Evolutionary conservation across 2,113 vertebrate genomes (phyloP).

Genomic region (Otolemur garnettii): DNA sequence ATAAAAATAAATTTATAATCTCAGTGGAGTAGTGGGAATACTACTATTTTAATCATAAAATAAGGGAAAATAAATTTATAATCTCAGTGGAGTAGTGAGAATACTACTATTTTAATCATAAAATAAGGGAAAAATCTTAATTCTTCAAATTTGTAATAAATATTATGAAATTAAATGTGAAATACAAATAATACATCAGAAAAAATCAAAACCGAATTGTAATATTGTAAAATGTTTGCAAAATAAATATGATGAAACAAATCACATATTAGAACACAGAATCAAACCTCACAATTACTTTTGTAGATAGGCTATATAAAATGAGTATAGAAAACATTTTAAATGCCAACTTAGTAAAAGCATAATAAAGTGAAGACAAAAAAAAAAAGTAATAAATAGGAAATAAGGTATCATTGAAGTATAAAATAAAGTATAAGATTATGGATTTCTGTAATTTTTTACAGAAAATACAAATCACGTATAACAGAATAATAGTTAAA

Average conservation of each 20-base stretch:
- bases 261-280: neutral
- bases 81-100: neutral
- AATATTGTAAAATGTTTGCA: neutral
- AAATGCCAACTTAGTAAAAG: neutral
- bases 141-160: neutral
- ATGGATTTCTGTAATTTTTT: neutral
- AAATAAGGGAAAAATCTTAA: neutral
- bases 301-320: neutral
- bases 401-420: neutral
- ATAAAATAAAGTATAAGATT: neutral
- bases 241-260: neutral
- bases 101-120: neutral
- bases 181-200: neutral
- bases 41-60: neutral
- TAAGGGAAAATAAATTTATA: neutral
- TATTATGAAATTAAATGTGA: neutral
- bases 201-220: neutral
- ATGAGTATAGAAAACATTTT: neutral
- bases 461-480: neutral
- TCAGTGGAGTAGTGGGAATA: neutral
- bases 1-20: neutral
- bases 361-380: neutral
- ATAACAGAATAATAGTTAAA: neutral
- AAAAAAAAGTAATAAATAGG: neutral
- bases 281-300: neutral